Evolutionary conservation across 2,113 vertebrate species (phyloP), one percentile per base, ranked within the genome.

Genomic region (Psilopsiagon aurifrons): DNA sequence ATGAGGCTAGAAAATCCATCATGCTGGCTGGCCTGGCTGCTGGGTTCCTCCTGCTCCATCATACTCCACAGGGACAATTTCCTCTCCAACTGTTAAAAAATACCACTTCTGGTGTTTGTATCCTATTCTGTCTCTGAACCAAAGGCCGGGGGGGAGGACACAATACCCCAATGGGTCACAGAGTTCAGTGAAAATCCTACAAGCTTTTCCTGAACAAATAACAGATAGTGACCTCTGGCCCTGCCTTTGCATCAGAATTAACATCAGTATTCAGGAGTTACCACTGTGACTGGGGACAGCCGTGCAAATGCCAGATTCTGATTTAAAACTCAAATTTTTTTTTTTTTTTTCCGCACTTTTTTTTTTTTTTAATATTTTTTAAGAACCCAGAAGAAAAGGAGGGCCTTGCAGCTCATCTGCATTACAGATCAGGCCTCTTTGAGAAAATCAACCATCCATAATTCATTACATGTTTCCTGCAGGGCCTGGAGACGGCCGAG

Each of bases 401-500:
- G 88, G 82, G 93, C 60, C 90, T 91, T 78, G 94, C 95, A 94
- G 96, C 98, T 99, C 98, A 99, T 99, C 98, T 99, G 98, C 98
- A 99, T 99, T 98, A 98, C 98, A 99, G 98, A 99, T 98, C 98
- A 98, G 98, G 96, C 95, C 97, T 98, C 98, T 98, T 97, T 85
- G 94, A 98, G 98, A 98, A 98, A 98, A 98, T 95, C 98, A 98
- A 95, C 97, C 98, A 99, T 99, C 98, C 99, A 99, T 99, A 99
- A 99, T 99, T 99, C 99, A 99, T 99, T 94, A 98, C 97, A 97
- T 97, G 98, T 98, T 98, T 98, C 98, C 98, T 98, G 98, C 98
- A 74, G 98, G 98, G 98, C 98, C 97, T 97, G 81, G 97, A 98
- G 97, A 98, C 98, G 92, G 98, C 97, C 96, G 90, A 95, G 96